A percentile compares a stretch with the other conserved stretches of the same genome.
These are phyloP conservation scores for Julus scanicus DNA, from an alignment of 2,888 invertebrate species.

Conservation along the genomic window DNA sequence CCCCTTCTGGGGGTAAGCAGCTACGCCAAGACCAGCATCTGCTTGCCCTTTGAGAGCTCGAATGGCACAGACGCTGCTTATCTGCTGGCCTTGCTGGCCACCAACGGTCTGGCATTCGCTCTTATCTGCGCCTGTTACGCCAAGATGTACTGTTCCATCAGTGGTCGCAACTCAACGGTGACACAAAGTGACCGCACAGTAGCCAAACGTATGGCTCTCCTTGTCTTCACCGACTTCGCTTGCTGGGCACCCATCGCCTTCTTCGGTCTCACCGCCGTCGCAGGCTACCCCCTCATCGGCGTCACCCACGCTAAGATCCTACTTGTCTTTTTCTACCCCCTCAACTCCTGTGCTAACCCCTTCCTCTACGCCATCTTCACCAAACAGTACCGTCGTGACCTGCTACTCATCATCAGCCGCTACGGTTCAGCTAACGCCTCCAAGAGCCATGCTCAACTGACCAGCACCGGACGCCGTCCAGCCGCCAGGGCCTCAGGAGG, in stretches of 20 bases:
- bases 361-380: conserved; percentile 92
- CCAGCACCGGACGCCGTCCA: background rate
- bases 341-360: conserved; percentile 93
- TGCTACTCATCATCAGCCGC: conserved; percentile 75
- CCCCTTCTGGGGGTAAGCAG: conserved; percentile 86
- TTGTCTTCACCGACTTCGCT: conserved; percentile 79
- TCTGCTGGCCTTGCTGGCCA: conserved; percentile 77
- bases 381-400: conserved; percentile 83
- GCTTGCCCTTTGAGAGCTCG: conserved; percentile 85
- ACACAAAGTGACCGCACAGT: conserved; percentile 77
- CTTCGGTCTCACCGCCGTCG: conserved; percentile 85
- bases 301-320: conserved; percentile 76
- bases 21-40: conserved; percentile 89
- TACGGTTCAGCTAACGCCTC: conserved; percentile 63
- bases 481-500: background rate
- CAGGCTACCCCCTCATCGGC: conserved; percentile 84
- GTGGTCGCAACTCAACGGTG: conserved; percentile 71
- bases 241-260: conserved; percentile 86
- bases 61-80: conserved; percentile 78
- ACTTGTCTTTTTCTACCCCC: conserved; percentile 88
- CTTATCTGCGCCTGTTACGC: conserved; percentile 86
- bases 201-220: conserved; percentile 89
- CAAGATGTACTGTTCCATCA: conserved; percentile 84
- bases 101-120: conserved; percentile 83
- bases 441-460: conserved; percentile 37